Evolutionary conservation across 2,797 vertebrate species (phyloP).

Genomic region (Girardinus metallicus): DNA sequence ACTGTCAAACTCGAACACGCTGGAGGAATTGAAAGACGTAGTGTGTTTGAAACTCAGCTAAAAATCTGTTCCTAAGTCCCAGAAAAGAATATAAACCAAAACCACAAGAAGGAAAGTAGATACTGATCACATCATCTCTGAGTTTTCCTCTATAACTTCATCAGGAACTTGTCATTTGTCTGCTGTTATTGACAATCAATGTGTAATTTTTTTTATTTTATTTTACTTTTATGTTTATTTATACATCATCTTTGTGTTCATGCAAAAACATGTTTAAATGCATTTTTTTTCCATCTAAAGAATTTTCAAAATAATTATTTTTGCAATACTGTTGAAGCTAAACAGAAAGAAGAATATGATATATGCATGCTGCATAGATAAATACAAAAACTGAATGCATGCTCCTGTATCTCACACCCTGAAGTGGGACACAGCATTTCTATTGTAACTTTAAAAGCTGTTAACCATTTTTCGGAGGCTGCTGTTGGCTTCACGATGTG

Average conservation of each 20-base stretch:
- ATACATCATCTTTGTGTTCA: not conserved
- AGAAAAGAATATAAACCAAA: not conserved
- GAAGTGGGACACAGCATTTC: slow-evolving; percentile 61
- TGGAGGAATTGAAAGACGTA: not conserved
- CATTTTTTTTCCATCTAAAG: not conserved
- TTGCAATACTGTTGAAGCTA: not conserved
- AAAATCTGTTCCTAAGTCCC: not conserved
- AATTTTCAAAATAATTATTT: not conserved
- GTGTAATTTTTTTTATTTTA: not conserved
- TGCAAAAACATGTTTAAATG: not conserved
- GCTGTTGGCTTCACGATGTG: slow-evolving; percentile 53
- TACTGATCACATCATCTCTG: not conserved
- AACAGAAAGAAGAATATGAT: not conserved
- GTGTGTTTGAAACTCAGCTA: not conserved
- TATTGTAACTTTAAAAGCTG: slow-evolving; percentile 50
- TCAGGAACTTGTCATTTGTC: not conserved
- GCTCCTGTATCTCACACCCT: slow-evolving; percentile 36
- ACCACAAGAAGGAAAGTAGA: not conserved
- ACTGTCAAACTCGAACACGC: not conserved
- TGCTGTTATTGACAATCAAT: not conserved
- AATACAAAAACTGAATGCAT: slow-evolving; percentile 19
- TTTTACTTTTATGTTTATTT: not conserved
- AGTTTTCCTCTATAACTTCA: not conserved
- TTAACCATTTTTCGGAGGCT: slow-evolving; percentile 44
- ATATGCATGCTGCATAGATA: not conserved